Base-by-base conservation (phyloP, 2,113 vertebrate genomes). In the Leptobrachium ailaonicum region DNA sequence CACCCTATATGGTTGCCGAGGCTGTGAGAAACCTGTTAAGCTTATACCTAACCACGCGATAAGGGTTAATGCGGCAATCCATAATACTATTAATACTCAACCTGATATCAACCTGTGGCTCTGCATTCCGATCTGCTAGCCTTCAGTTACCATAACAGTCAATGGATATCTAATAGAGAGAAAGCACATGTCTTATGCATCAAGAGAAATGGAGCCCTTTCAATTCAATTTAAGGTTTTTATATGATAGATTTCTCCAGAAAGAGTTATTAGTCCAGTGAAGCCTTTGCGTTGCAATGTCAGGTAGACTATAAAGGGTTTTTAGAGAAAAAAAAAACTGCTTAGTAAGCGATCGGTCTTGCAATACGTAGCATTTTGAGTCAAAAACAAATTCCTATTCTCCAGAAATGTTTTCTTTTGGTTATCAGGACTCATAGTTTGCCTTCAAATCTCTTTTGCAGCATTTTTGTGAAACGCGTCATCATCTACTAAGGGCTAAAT, bases 131-230 rank as follows among this genome's bases (percentile, higher is more conserved):
- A 69, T 77, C 75, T 58, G 53, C 66, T 44, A 20, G 66, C 66
- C 54, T 77, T 50, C 66, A 69, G 13, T 77, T 69, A 58, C 66
- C 66, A 69, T 67, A 77, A 77, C 40, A 77, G 75, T 77, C 75
- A 77, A 77, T 69, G 66, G 66, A 58, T 77, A 77, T 77, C 64
- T 77, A 77, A 77, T 77, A 68, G 56, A 77, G 63, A n/a, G 10
- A 58, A 68, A 66, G 66, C 66, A 58, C 14, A 60, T 60, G 53
- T 68, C 66, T 69, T 77, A 66, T 14, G 41, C 66, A 77, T 43
- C 20, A 41, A 58, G 47, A 77, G 53, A 77, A 77, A 41, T 7
- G 42, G 67, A 63, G 41, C 53, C 66, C 50, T 8, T 43, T 47
- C 62, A 68, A 58, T 76, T 42, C 50, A 44, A 56, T 32, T 41